Percentiles rank a stretch among this genome's conserved stretches.
Conservation (phyloP, 2,113 vertebrate species). For the Chamaea fasciata region DNA sequence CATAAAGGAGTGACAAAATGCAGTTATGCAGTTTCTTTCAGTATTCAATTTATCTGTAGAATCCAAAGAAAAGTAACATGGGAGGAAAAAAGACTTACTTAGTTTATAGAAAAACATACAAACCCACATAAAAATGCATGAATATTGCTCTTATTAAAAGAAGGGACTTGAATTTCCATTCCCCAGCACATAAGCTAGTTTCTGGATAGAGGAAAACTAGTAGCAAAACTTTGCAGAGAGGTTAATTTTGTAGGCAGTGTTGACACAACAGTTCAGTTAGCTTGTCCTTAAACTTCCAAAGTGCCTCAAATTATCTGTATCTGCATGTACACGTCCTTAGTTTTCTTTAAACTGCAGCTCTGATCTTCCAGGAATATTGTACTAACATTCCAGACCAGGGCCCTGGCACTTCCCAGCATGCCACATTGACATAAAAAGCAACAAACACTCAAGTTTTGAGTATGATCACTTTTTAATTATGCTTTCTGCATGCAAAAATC, state of each 20-base stretch:
- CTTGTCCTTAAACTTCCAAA: constrained; percentile 22
- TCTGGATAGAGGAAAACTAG: neutral
- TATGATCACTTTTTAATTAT: neutral
- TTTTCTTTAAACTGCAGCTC: constrained; percentile 28
- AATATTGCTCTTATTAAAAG: neutral
- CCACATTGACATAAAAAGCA: neutral
- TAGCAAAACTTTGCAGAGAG: neutral
- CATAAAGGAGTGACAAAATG: neutral
- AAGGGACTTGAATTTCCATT: neutral
- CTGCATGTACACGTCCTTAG: neutral
- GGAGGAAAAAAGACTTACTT: neutral
- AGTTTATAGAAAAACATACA: neutral
- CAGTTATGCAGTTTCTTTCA: neutral
- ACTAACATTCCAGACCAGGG: constrained; percentile 23
- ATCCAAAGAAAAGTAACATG: neutral
- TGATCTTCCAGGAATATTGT: constrained; percentile 45
- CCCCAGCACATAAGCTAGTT: neutral
- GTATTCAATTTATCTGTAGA: neutral
- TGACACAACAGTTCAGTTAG: constrained; percentile 31
- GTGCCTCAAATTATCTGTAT: constrained; percentile 3
- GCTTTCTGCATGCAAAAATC: neutral
- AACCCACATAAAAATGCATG: neutral
- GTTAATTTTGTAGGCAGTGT: constrained; percentile 20
- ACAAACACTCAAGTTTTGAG: neutral
- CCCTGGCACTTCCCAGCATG: neutral